Percentiles rank a stretch among this genome's conserved stretches.
Conservation (phyloP, 2,888 invertebrate species). For the Timandra comae region DNA sequence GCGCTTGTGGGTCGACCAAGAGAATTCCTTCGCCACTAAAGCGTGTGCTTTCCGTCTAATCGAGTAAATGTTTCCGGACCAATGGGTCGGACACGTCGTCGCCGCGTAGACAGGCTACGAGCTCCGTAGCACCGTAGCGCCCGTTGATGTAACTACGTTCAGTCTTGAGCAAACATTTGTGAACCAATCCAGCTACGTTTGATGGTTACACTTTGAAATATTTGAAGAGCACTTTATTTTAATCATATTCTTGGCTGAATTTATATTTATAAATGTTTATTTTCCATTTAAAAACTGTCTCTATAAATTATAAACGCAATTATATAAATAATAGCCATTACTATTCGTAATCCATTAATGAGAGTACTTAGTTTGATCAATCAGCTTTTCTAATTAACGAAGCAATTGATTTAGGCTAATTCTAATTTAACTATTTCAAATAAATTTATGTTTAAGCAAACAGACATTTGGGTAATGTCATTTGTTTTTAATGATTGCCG, state of each 20-base stretch:
- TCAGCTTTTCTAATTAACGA: too few species aligned
- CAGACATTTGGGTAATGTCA: too few species aligned
- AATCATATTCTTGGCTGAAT: slow-evolving; percentile 12
- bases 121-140: slow-evolving; percentile 33
- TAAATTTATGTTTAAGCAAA: too few species aligned
- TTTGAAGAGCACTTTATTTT: slow-evolving; percentile 22
- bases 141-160: slow-evolving; percentile 28
- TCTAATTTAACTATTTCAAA: too few species aligned
- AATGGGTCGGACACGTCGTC: slow-evolving; percentile 54
- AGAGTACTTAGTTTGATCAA: too few species aligned
- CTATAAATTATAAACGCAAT: too few species aligned
- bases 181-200: slow-evolving; percentile 30
- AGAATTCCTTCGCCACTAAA: slow-evolving; percentile 55
- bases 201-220: slow-evolving; percentile 27
- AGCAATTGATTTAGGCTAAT: too few species aligned
- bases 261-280: too few species aligned
- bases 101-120: slow-evolving; percentile 42
- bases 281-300: too few species aligned
- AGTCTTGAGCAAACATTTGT: slow-evolving; percentile 52
- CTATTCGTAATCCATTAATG: too few species aligned
- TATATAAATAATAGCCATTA: too few species aligned
- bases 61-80: slow-evolving; percentile 65
- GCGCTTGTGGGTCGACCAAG: slow-evolving; percentile 36
- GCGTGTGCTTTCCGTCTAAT: slow-evolving; percentile 66
- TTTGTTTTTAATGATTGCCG: slow-evolving; percentile 32